Percentiles rank a stretch among this genome's conserved stretches.
Conservation (phyloP, 2,888 invertebrate species). For the Amblyjoppa fuscipennis region DNA sequence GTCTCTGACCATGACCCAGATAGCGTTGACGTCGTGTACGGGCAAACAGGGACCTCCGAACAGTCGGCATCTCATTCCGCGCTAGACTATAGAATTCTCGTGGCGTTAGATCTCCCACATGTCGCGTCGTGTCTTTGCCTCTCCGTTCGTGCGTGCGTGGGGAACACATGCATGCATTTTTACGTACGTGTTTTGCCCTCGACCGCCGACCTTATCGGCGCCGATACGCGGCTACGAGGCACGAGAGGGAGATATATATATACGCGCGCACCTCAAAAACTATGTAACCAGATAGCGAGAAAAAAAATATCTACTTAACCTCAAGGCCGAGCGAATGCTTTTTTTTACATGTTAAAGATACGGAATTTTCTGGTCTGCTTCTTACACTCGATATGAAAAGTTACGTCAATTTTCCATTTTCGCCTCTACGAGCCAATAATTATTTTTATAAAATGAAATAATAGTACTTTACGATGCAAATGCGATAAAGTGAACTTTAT, state of each 20-base stretch:
- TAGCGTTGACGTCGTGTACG: conserved; percentile 16
- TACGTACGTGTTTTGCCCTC: conserved; percentile 28
- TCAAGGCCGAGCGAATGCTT: background rate
- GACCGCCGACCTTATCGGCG: conserved; percentile 47
- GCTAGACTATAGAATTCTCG: conserved; percentile 41
- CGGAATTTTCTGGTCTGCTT: no score
- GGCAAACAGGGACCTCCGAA: conserved; percentile 8
- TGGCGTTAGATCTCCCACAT: conserved; percentile 51
- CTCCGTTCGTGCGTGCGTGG: conserved; percentile 20
- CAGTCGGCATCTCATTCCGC: conserved; percentile 33
- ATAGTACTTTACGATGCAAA: no score
- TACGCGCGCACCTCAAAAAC: conserved; percentile 11
- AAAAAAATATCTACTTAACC: conserved; percentile 4
- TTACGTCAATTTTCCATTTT: background rate
- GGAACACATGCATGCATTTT: conserved; percentile 36
- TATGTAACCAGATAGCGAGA: background rate
- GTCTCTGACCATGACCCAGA: conserved; percentile 65
- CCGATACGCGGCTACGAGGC: conserved; percentile 33
- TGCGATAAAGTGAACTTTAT: no score
- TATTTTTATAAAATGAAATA: background rate
- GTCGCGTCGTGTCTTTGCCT: conserved; percentile 32
- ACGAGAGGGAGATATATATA: conserved; percentile 12
- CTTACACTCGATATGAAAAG: no score
- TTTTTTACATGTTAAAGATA: background rate
- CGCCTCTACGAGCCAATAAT: background rate